A percentile compares a stretch with the other conserved stretches of the same genome.
phyloP scores from a whole-genome alignment of 2,113 vertebrate species.

The Manacus vitellinus region DNA sequence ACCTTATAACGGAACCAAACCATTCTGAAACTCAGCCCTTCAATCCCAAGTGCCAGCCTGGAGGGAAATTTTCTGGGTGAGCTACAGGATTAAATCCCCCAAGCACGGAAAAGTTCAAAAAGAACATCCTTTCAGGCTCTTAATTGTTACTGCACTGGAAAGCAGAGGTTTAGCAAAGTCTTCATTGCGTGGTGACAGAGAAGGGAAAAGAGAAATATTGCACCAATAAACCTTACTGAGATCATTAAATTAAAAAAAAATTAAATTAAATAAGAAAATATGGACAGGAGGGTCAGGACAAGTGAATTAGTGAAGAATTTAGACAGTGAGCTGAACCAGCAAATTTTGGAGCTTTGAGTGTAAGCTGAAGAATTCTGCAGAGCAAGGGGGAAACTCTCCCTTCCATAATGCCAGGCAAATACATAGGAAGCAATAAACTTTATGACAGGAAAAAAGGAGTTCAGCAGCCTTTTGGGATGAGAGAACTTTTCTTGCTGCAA shows the following conservation, averaged over 20 bases:
- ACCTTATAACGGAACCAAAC: background rate
- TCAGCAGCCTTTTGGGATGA: conserved; percentile 4
- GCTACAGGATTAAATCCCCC: background rate
- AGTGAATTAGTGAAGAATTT: background rate
- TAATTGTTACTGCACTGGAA: background rate
- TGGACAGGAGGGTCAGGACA: background rate
- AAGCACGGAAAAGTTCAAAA: background rate
- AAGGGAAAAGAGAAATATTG: background rate
- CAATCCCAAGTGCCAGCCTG: conserved; percentile 29
- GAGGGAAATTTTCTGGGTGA: background rate
- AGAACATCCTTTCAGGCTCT: background rate
- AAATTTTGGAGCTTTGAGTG: background rate
- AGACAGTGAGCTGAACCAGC: background rate
- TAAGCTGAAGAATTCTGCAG: background rate
- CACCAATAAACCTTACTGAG: background rate
- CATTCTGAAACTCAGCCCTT: background rate
- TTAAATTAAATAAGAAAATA: background rate
- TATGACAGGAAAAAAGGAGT: background rate
- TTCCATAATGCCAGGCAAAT: background rate
- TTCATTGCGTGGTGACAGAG: background rate
- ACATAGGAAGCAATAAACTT: conserved; percentile 64
- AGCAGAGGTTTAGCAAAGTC: background rate
- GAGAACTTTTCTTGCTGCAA: background rate
- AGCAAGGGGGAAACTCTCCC: background rate
- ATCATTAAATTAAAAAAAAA: background rate